Evolutionary conservation across 2,888 invertebrate genomes (phyloP), one percentile per base, ranked within the genome.

Genomic region (Harpalus rufipes): DNA sequence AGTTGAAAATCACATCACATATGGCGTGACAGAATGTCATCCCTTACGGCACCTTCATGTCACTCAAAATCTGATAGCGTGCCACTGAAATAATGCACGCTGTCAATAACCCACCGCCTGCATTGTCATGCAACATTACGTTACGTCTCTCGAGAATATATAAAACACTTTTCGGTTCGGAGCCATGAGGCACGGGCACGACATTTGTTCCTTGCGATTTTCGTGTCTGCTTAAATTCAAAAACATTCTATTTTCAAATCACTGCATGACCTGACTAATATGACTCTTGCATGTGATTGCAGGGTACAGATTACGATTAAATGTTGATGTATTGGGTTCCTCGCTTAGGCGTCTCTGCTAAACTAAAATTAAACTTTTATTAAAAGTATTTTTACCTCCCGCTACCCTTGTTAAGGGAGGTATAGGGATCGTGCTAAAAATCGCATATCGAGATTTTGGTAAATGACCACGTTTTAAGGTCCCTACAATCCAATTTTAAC

Each of bases 11-110:
- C 78, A 78, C 21, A 44, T 74, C 44, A 56, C 78, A 78, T 78
- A 58, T 78, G 78, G 78, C 78, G 78, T 78, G 78, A 78, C 58
- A 78, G 56, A 58, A 25, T 78, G 78, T 58, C 78, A 78, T 78
- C 78, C 78, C 78, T 78, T 58, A 41, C 25, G 58, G 78, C 58
- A 25, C 58, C 58, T 78, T 78, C 41, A 78, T 18, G 78, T 78
- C 78, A 78, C 58, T 78, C 78, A 78, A 51, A 44, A 78, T 78
- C 78, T 25, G 78, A 78, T 78, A 78, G n/a, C 32, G 39, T 7
- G 68, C 68, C 39, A 39, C 68, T 68, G 41, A 44, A 74, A 74
- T 44, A 41, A 74, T 74, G 72, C 72, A 41, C 41, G 16, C 8
- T 44, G 72, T 72, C 65, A 32, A 65, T 65, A 21, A 65, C 25